Conservation (phyloP, 2,113 vertebrate genomes). For the Synodontis membranacea region DNA sequence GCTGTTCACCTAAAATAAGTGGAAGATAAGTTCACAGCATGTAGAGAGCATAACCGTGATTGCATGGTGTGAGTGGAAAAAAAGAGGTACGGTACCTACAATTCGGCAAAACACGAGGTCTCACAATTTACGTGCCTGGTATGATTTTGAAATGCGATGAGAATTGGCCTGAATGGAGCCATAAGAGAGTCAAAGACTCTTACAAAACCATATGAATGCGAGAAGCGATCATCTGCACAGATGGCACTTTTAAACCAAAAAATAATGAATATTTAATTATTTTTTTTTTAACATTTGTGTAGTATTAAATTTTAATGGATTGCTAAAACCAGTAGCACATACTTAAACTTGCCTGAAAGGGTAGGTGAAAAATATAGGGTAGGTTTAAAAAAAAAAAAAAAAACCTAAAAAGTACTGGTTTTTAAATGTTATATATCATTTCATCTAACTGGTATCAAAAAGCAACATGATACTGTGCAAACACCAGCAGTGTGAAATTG, state of each 20-base stretch:
- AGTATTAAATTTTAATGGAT: neutral
- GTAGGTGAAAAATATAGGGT: neutral
- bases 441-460: neutral
- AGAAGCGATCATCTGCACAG: neutral
- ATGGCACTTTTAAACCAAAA: neutral
- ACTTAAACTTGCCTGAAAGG: neutral
- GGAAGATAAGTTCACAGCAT: neutral
- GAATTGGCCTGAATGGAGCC: neutral
- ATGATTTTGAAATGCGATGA: neutral
- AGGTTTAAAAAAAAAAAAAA: too few species aligned
- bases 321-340: neutral
- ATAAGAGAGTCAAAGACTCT: neutral
- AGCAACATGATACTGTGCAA: neutral
- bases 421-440: neutral
- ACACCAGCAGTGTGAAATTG: conserved; percentile 12
- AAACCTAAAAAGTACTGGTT: too few species aligned
- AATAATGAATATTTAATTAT: neutral
- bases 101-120: neutral
- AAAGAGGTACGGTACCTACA: neutral
- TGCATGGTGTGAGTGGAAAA: neutral
- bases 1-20: neutral
- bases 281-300: neutral
- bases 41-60: neutral
- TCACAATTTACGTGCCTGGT: neutral
- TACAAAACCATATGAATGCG: too few species aligned